Evolutionary conservation across 2,888 invertebrate species (phyloP).

Genomic region (Stenurella melanura): DNA sequence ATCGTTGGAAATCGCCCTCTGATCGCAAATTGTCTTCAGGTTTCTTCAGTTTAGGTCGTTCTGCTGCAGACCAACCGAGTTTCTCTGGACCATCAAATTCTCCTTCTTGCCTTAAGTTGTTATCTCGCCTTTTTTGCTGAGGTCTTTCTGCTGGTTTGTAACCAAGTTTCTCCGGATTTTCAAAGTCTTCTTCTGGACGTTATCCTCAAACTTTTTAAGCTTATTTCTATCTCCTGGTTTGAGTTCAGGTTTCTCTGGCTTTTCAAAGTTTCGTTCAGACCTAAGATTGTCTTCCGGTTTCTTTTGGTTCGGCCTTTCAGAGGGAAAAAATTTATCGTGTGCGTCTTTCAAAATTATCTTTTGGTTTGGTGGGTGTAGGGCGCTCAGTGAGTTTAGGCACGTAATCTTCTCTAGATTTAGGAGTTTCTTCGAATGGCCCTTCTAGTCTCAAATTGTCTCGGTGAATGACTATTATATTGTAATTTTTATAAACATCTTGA

Average conservation of each 20-base stretch:
- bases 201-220: slow-evolving; percentile 73
- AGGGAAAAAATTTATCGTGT: slow-evolving; percentile 63
- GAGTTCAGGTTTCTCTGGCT: slow-evolving; percentile 66
- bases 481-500: slow-evolving; percentile 81
- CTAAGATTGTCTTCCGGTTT: slow-evolving; percentile 70
- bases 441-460: slow-evolving; percentile 75
- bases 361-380: slow-evolving; percentile 71
- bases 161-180: slow-evolving; percentile 60
- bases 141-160: slow-evolving; percentile 74
- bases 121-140: slow-evolving; percentile 65
- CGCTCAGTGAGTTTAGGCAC: slow-evolving; percentile 69
- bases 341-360: slow-evolving; percentile 72
- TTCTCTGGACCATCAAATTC: slow-evolving; percentile 72
- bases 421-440: slow-evolving; percentile 74
- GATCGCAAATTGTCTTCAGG: slow-evolving; percentile 76
- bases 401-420: slow-evolving; percentile 72
- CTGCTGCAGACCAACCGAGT: slow-evolving; percentile 66
- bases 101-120: slow-evolving; percentile 67
- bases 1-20: slow-evolving; percentile 75
- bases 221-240: slow-evolving; percentile 73
- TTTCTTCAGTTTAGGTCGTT: slow-evolving; percentile 71
- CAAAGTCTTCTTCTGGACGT: slow-evolving; percentile 75
- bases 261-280: slow-evolving; percentile 69
- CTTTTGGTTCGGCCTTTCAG: slow-evolving; percentile 69
- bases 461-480: slow-evolving; percentile 74